phyloP scores from a whole-genome alignment of 2,888 invertebrate species.

The Mythimna loreyi region DNA sequence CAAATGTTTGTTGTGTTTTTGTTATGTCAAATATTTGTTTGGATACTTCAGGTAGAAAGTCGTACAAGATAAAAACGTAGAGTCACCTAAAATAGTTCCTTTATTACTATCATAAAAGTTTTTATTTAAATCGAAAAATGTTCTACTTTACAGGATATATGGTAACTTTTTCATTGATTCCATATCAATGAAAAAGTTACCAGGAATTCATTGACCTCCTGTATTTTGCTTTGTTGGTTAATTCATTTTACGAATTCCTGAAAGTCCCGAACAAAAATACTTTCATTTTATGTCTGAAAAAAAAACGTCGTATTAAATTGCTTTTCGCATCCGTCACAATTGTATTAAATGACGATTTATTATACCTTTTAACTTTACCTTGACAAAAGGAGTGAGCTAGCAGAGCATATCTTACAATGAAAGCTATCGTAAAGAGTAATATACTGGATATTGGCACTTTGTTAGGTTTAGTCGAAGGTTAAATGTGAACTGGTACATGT shows the following conservation, averaged over 20 bases:
- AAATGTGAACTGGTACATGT: background rate
- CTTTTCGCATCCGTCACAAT: conserved; percentile 55
- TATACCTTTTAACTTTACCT: conserved; percentile 35
- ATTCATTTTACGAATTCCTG: conserved; percentile 44
- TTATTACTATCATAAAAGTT: conserved; percentile 3
- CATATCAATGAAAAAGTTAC: conserved; percentile 12
- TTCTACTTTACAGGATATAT: background rate
- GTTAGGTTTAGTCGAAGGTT: background rate
- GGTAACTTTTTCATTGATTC: too few species aligned
- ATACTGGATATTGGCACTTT: conserved; percentile 20
- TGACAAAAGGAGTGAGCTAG: conserved; percentile 24
- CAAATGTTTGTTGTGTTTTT: too few species aligned
- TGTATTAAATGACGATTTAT: conserved; percentile 53
- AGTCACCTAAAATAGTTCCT: too few species aligned
- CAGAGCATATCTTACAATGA: conserved; percentile 10
- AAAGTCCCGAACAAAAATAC: conserved; percentile 47
- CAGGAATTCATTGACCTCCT: conserved; percentile 13
- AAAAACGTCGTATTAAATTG: conserved; percentile 51
- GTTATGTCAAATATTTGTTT: too few species aligned
- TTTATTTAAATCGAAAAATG: background rate
- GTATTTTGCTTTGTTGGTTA: conserved; percentile 17
- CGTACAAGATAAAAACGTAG: too few species aligned
- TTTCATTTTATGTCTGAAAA: conserved; percentile 36
- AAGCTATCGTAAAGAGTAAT: conserved; percentile 10
- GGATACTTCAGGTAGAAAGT: too few species aligned